Percentiles rank a stretch among this genome's conserved stretches.
These are phyloP conservation scores for Ellobius talpinus DNA, from an alignment of 2,113 vertebrate genomes.

Conservation along the genomic window DNA sequence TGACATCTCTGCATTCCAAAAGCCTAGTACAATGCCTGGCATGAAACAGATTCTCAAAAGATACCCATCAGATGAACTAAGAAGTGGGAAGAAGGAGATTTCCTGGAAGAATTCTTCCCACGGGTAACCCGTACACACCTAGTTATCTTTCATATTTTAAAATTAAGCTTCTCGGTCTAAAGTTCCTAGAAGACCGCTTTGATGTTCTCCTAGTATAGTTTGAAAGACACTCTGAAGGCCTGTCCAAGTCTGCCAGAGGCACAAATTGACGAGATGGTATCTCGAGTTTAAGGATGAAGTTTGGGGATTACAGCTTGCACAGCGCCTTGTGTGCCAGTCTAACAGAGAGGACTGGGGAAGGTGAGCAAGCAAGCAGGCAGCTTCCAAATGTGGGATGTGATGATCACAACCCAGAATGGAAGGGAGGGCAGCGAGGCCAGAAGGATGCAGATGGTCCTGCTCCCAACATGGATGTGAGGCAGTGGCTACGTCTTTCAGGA, in stretches of 20 bases:
- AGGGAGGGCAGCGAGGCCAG: neutral
- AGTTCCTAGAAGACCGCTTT: neutral
- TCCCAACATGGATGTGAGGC: neutral
- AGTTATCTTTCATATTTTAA: neutral
- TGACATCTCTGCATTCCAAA: neutral
- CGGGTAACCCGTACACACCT: neutral
- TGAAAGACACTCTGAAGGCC: neutral
- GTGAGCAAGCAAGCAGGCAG: neutral
- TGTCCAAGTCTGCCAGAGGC: neutral
- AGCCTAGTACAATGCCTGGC: neutral
- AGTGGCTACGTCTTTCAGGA: neutral
- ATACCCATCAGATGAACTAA: neutral
- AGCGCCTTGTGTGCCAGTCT: neutral
- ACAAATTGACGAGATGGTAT: neutral
- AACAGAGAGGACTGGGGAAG: neutral
- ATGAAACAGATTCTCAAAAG: neutral
- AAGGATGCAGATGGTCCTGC: neutral
- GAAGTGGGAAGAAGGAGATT: neutral
- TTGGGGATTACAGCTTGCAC: neutral
- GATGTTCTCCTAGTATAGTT: neutral
- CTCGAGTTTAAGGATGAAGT: conserved; percentile 4
- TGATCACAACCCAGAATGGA: neutral
- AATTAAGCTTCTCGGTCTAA: conserved; percentile 10
- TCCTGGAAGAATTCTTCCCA: neutral
- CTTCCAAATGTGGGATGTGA: neutral